Evolutionary conservation across 2,797 vertebrate species (phyloP).

Genomic region (Falco biarmicus): DNA sequence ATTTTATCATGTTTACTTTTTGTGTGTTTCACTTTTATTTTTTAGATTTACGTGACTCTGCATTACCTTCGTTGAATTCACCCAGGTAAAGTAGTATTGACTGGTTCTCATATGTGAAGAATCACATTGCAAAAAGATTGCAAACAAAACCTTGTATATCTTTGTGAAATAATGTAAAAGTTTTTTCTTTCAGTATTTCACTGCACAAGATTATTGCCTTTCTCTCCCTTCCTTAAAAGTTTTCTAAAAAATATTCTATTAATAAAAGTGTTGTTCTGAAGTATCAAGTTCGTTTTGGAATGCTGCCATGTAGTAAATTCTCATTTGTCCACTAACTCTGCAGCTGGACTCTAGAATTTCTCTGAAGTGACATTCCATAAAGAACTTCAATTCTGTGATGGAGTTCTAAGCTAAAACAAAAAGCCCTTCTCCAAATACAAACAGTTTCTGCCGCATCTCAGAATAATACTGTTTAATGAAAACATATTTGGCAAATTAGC

Average conservation of each 20-base stretch:
- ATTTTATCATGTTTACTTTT: neutral
- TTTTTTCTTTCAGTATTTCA: neutral
- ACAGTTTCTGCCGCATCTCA: neutral
- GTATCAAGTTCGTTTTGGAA: neutral
- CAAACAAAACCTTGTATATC: neutral
- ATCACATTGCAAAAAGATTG: neutral
- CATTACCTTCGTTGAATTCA: constrained; percentile 35
- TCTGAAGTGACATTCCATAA: neutral
- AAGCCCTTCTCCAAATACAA: neutral
- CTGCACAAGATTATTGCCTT: neutral
- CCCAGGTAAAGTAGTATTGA: constrained; percentile 70
- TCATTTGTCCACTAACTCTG: neutral
- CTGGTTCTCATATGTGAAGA: neutral
- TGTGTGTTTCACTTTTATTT: neutral
- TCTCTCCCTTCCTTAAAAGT: neutral
- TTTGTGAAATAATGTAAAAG: neutral
- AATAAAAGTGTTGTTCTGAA: neutral
- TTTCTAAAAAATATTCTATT: neutral
- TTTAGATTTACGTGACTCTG: constrained; percentile 59
- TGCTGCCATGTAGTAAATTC: neutral
- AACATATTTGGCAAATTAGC: neutral
- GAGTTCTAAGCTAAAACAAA: neutral
- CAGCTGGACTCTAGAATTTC: neutral
- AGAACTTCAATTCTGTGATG: neutral
- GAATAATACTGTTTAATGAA: neutral